These are phyloP conservation scores for Galeopsomyia nigrocyanea DNA, from an alignment of 2,888 invertebrate genomes.

Conservation along the genomic window DNA sequence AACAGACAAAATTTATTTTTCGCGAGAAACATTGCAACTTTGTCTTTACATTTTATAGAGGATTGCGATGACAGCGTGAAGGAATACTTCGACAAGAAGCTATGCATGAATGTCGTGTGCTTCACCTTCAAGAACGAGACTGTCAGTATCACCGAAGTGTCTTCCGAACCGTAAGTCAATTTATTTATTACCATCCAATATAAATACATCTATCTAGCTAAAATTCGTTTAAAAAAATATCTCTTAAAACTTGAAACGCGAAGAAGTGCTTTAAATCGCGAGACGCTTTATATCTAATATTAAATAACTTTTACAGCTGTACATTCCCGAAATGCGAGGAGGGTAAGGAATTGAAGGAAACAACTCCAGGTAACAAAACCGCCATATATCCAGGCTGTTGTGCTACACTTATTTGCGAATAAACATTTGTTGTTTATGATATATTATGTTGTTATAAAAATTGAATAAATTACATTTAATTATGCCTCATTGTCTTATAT, in stretches of 20 bases:
- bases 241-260: too few relatives aligned
- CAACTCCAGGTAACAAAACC: constrained; percentile 1
- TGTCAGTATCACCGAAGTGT: not conserved
- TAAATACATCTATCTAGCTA: too few relatives aligned
- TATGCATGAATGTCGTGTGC: constrained; percentile 16
- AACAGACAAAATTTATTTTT: too few relatives aligned
- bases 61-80: constrained; percentile 1
- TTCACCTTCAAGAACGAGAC: constrained; percentile 18
- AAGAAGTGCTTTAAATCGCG: too few relatives aligned
- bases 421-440: too few relatives aligned
- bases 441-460: too few relatives aligned
- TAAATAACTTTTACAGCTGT: constrained; percentile 26
- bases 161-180: constrained; percentile 19
- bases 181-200: too few relatives aligned
- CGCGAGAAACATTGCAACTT: too few relatives aligned
- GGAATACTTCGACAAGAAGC: constrained; percentile 1
- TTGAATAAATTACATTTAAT: too few relatives aligned
- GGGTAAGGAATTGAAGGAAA: constrained; percentile 1
- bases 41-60: constrained; percentile 1
- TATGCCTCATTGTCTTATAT: too few relatives aligned
- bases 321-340: constrained; percentile 4
- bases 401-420: constrained; percentile 18
- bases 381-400: constrained; percentile 32
- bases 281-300: too few relatives aligned
- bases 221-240: too few relatives aligned